Base-by-base conservation (phyloP, 2,888 invertebrate genomes). In the Ypsolopha sequella region DNA sequence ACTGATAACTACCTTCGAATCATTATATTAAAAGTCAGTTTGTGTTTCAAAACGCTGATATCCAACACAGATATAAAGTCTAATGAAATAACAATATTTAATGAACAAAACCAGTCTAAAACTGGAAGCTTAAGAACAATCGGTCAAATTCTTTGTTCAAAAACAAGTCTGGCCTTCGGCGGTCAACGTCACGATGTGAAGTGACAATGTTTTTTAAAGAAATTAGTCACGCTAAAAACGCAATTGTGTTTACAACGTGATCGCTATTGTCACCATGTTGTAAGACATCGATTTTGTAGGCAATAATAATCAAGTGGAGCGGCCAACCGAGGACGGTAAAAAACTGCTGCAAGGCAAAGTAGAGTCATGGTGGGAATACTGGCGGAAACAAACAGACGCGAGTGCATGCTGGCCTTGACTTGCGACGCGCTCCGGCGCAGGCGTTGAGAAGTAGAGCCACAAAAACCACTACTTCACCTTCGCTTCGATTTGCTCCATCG, bases 361-460 rank as follows among this genome's bases (percentile, higher is more conserved):
- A 70, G 65, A 55, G 51, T 56, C 59, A 69, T 63, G 70, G 69
- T 73, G n/a, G 61, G 58, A 62, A 60, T 63, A 66, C 56, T 62
- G 61, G 63, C 73, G 70, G 73, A 76, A 73, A 76, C 64, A 68
- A 60, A 62, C 64, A 66, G 68, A 64, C 68, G 62, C 60, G 63
- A 66, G 65, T 66, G 60, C 58, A 57, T 60, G 54, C 57, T 63
- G 74, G 69, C 80, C 81, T 79, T 80, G 80, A 68, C 62, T 58
- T 63, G 71, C 24, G 43, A 72, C 64, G 72, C 68, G 80, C 74
- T 76, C 65, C 68, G 66, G 63, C 63, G 71, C 69, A 64, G 70
- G 62, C 62, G 56, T 59, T 59, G 60, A 59, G 60, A 64, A 61
- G 55, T 52, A 52, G 50, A 34, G 54, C 52, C 54, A 67, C 69